Evolutionary conservation across 2,113 vertebrate genomes (phyloP).

Genomic region (Thomomys bottae): DNA sequence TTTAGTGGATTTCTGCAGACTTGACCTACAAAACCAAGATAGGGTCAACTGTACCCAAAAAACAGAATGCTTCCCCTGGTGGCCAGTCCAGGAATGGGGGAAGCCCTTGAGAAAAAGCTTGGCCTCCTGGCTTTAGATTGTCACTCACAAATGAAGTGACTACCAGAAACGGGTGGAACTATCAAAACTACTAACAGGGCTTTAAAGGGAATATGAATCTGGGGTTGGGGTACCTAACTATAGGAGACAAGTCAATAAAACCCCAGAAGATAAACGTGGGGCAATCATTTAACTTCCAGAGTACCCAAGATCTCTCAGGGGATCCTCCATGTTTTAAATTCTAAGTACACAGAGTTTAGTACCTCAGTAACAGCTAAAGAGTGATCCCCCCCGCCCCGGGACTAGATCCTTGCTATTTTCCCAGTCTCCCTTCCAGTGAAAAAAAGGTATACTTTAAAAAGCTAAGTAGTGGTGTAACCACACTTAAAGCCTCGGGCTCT

Average conservation of each 20-base stretch:
- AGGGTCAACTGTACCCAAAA: conserved; percentile 83
- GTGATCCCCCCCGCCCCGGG: background rate
- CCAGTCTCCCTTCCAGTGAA: conserved; percentile 48
- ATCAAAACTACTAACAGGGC: background rate
- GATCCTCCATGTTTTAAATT: conserved; percentile 13
- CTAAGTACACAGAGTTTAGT: conserved; percentile 46
- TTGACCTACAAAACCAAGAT: conserved; percentile 86
- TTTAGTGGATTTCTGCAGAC: conserved; percentile 65
- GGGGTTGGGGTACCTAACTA: background rate
- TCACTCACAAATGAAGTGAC: conserved; percentile 22
- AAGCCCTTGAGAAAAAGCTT: conserved; percentile 49
- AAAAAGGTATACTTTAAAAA: conserved; percentile 68
- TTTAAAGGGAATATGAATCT: background rate
- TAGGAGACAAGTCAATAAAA: background rate
- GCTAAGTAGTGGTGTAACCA: conserved; percentile 73
- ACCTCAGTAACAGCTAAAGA: conserved; percentile 31
- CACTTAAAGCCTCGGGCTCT: conserved; percentile 62
- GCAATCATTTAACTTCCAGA: conserved; percentile 6
- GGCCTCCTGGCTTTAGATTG: conserved; percentile 52
- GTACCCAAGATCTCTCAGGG: background rate
- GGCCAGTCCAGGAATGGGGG: conserved; percentile 75
- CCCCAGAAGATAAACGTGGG: background rate
- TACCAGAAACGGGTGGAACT: conserved; percentile 51
- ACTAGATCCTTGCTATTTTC: conserved; percentile 30
- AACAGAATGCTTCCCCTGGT: conserved; percentile 77